These are phyloP conservation scores for Drosophila mayaguana DNA, from an alignment of 2,888 invertebrate species.

Conservation along the genomic window DNA sequence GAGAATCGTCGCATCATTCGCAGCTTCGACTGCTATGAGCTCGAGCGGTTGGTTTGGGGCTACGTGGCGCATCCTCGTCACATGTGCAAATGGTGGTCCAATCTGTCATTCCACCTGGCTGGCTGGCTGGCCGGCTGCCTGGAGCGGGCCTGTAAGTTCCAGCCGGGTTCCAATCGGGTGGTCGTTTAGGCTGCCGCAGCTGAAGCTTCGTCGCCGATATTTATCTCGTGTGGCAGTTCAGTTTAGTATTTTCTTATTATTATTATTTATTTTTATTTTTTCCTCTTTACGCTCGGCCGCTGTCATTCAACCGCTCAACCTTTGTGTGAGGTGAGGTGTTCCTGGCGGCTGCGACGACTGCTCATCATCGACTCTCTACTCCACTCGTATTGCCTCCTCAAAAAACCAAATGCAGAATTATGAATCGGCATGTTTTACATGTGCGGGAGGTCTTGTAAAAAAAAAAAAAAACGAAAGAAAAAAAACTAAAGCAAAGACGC, in stretches of 20 bases:
- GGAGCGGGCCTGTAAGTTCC: slow-evolving; percentile 17
- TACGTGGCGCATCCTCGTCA: slow-evolving; percentile 45
- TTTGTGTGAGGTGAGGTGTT: slow-evolving; percentile 63
- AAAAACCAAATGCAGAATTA: slow-evolving; percentile 75
- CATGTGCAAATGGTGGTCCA: slow-evolving; percentile 66
- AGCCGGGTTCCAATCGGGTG: slow-evolving; percentile 19
- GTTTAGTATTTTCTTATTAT: slow-evolving; percentile 46
- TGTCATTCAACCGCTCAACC: slow-evolving; percentile 67
- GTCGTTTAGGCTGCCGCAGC: slow-evolving; percentile 15
- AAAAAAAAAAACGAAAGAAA: slow-evolving; percentile 7
- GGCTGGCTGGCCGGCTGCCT: slow-evolving; percentile 1
- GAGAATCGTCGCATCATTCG: slow-evolving; percentile 24
- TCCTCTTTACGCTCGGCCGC: slow-evolving; percentile 38
- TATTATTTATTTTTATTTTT: slow-evolving; percentile 15
- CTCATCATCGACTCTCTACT: slow-evolving; percentile 51
- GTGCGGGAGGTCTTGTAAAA: slow-evolving; percentile 81
- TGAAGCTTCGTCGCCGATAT: slow-evolving; percentile 39
- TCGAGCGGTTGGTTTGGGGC: slow-evolving; percentile 1
- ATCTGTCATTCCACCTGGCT: slow-evolving; percentile 62
- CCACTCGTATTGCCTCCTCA: slow-evolving; percentile 60
- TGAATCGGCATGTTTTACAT: slow-evolving; percentile 83
- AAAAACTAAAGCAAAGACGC: slow-evolving; percentile 3
- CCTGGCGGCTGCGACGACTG: slow-evolving; percentile 18
- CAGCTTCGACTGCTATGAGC: slow-evolving; percentile 2
- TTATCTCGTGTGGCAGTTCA: slow-evolving; percentile 59